Percentiles rank a stretch among this genome's conserved stretches.
phyloP scores from a whole-genome alignment of 2,888 invertebrate genomes.

The Sinhomidia bicolor region DNA sequence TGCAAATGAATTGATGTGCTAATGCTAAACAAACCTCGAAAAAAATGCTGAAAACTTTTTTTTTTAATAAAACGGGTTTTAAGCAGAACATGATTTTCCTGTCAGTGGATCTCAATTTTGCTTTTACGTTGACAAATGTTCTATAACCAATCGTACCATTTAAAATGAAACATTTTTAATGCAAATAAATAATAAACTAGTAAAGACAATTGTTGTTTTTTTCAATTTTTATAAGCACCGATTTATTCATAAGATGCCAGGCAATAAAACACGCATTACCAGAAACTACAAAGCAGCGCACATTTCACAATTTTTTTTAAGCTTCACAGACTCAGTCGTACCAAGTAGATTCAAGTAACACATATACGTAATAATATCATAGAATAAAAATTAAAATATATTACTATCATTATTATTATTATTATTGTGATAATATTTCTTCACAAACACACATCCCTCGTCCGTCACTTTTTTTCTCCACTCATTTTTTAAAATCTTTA shows the following conservation, averaged over 20 bases:
- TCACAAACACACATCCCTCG: not conserved
- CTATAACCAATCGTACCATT: too few species aligned
- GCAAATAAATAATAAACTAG: not conserved
- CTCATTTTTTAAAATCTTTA: not conserved
- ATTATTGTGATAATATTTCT: not conserved
- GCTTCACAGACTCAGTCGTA: slow-evolving; percentile 68
- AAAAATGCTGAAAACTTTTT: too few species aligned
- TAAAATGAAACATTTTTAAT: too few species aligned
- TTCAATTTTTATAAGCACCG: slow-evolving; percentile 71
- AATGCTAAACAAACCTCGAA: too few species aligned
- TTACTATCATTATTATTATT: too few species aligned
- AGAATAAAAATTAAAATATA: slow-evolving; percentile 41
- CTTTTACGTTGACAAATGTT: too few species aligned
- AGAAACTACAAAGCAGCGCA: slow-evolving; percentile 69
- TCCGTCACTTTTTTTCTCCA: not conserved
- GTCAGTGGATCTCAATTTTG: too few species aligned
- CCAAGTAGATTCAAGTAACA: slow-evolving; percentile 55
- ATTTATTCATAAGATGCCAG: slow-evolving; percentile 74
- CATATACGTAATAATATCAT: slow-evolving; percentile 16
- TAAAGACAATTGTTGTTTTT: not conserved
- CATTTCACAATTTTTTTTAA: slow-evolving; percentile 52
- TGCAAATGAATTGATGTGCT: too few species aligned
- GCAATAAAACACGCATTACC: slow-evolving; percentile 70
- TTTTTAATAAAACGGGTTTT: too few species aligned
- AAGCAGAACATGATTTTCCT: too few species aligned